Evolutionary conservation across 2,888 invertebrate genomes (phyloP), one percentile per base, ranked within the genome.

Genomic region (Taphrorychus bicolor): DNA sequence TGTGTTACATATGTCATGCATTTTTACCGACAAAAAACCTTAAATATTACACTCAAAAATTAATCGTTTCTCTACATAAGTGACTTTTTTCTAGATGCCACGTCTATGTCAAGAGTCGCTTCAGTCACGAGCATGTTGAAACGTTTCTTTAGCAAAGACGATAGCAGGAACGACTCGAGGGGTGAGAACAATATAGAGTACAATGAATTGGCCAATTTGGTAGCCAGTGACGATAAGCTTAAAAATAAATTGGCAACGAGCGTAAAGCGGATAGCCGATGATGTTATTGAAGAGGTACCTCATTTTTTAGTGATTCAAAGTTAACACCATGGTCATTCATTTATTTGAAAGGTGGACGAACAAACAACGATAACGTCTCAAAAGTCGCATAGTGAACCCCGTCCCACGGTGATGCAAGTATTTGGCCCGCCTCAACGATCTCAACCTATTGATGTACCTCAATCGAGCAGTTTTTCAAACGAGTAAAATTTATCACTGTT

Each of bases 341-440:
- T 32, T 22, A 16, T 32, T 32, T 69, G n/a, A n/a, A n/a, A 89
- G 81, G 88, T 91, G 0, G 94, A 94, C 77, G 94, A 94, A 77
- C 93, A 94, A 80, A 85, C 88, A 76, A 94, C 93, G 7, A 89
- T 93, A 66, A 92, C 90, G 3, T 93, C 93, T 49, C 87, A 88
- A 75, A 81, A 84, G 77, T 80, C 87, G 78, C 78, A 82, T 80
- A 70, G 70, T 49, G 84, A 86, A 69, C 80, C 75, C 78, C 86
- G 88, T 21, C 90, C 90, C 0, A 87, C 87, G 70, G 88, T 88
- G 0, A 86, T 87, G 82, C 87, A 87, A 73, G 78, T 90, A 70
- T 91, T 91, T 78, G 79, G 83, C 21, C 80, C 81, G 5, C 82
- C 81, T 16, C 73, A 78, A 16, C 77, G 80, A 2, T 80, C 83